Evolutionary conservation across 2,888 invertebrate species (phyloP).

Genomic region (Endotricha flammealis): DNA sequence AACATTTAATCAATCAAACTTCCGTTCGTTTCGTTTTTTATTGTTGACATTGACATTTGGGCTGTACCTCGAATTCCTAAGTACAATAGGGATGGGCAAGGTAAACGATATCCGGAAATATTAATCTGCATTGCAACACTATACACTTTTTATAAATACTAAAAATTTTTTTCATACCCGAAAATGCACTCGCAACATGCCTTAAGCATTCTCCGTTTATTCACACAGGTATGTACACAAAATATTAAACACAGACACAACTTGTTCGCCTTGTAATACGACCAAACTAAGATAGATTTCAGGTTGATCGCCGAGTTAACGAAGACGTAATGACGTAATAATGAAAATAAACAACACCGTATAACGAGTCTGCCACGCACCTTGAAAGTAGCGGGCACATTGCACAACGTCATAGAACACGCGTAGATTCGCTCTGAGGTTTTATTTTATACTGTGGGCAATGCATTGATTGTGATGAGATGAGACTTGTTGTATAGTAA

Average conservation of each 20-base stretch:
- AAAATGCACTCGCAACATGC: conserved; percentile 64
- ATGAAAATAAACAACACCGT: conserved; percentile 60
- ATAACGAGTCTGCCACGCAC: conserved; percentile 38
- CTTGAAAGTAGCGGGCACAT: conserved; percentile 40
- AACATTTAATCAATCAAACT: too few relatives aligned
- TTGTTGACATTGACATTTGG: too few relatives aligned
- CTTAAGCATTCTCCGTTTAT: conserved; percentile 57
- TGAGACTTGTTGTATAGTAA: too few relatives aligned
- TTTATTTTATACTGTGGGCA: conserved; percentile 33
- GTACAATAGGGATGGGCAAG: too few relatives aligned
- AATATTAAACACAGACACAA: conserved; percentile 26
- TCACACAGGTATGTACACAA: background rate
- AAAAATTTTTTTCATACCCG: conserved; percentile 55
- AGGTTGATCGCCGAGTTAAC: conserved; percentile 17
- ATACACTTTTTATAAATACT: too few relatives aligned
- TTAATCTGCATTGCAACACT: too few relatives aligned
- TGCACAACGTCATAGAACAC: conserved; percentile 35
- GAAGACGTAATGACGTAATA: conserved; percentile 59
- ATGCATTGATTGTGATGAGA: too few relatives aligned
- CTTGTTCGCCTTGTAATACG: conserved; percentile 19
- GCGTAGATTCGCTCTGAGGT: conserved; percentile 38
- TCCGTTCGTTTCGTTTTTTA: too few relatives aligned
- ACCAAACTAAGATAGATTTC: conserved; percentile 21
- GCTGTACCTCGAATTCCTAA: too few relatives aligned
- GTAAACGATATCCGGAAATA: too few relatives aligned